Conservation (phyloP, 2,888 invertebrate species). For the Parthenolecanium corni region DNA sequence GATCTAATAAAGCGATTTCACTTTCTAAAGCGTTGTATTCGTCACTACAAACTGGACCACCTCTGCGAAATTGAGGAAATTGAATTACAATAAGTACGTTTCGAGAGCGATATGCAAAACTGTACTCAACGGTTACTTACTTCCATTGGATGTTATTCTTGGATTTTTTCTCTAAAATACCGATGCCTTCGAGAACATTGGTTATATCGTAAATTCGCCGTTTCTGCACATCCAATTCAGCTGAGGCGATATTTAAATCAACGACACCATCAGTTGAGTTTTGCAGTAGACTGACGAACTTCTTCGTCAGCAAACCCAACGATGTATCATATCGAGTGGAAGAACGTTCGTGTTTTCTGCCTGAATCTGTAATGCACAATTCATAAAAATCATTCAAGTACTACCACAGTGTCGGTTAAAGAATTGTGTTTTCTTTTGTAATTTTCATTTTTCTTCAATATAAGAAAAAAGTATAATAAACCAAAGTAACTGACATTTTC, state of each 20-base stretch:
- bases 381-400: too few species aligned
- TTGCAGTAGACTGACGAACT: slow-evolving; percentile 81
- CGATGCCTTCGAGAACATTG: slow-evolving; percentile 90
- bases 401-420: too few species aligned
- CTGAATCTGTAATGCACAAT: too few species aligned
- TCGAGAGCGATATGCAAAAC: not conserved
- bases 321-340: slow-evolving; percentile 82
- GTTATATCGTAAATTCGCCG: slow-evolving; percentile 94
- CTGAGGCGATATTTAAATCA: slow-evolving; percentile 80
- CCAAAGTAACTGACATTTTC: too few species aligned
- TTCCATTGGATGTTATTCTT: slow-evolving; percentile 98
- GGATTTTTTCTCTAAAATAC: slow-evolving; percentile 88
- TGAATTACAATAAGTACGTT: not conserved
- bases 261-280: slow-evolving; percentile 81
- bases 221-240: slow-evolving; percentile 81
- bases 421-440: too few species aligned
- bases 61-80: slow-evolving; percentile 36
- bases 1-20: slow-evolving; percentile 54
- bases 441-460: too few species aligned
- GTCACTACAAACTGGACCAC: slow-evolving; percentile 41
- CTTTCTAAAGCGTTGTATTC: slow-evolving; percentile 33
- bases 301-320: slow-evolving; percentile 85
- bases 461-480: too few species aligned
- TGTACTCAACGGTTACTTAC: slow-evolving; percentile 40
- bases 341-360: slow-evolving; percentile 38